Conservation (phyloP, 2,888 invertebrate species). For the Apamea crenata region DNA sequence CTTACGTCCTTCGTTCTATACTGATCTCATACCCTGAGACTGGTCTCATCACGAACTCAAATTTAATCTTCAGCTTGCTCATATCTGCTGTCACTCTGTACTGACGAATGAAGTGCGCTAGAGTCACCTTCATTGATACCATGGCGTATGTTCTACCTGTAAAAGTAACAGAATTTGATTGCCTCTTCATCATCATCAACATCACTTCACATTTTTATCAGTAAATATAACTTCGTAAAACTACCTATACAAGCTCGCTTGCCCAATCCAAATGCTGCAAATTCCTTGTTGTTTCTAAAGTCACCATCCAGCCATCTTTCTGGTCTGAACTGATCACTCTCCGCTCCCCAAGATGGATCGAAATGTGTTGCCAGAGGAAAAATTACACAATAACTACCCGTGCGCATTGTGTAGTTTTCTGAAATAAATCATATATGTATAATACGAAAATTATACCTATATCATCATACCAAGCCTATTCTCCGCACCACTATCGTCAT, state of each 20-base stretch:
- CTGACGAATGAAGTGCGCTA: too few relatives aligned
- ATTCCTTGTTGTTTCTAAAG: conserved; percentile 24
- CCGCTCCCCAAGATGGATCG: conserved; percentile 52
- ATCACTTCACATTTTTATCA: not conserved
- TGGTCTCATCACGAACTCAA: conserved; percentile 72
- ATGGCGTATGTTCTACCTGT: conserved; percentile 71
- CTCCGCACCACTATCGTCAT: too few relatives aligned
- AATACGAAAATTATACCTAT: too few relatives aligned
- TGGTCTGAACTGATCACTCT: conserved; percentile 51
- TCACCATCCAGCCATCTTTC: conserved; percentile 38
- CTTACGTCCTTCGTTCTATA: conserved; percentile 5
- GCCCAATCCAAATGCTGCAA: conserved; percentile 42
- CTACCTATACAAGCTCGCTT: conserved; percentile 48
- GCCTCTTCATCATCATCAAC: too few relatives aligned
- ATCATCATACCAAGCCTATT: too few relatives aligned
- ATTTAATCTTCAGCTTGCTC: conserved; percentile 60
- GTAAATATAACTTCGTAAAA: too few relatives aligned
- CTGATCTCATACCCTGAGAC: conserved; percentile 61
- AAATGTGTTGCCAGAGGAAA: conserved; percentile 18
- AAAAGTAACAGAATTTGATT: conserved; percentile 26
- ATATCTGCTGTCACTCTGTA: conserved; percentile 56
- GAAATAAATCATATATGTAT: too few relatives aligned
- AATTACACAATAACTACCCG: conserved; percentile 37
- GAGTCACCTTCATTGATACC: conserved; percentile 68
- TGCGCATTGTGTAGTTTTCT: conserved; percentile 52